Percentiles rank a stretch among this genome's conserved stretches.
phyloP scores from a whole-genome alignment of 2,888 invertebrate species.

The Tipula helvola region DNA sequence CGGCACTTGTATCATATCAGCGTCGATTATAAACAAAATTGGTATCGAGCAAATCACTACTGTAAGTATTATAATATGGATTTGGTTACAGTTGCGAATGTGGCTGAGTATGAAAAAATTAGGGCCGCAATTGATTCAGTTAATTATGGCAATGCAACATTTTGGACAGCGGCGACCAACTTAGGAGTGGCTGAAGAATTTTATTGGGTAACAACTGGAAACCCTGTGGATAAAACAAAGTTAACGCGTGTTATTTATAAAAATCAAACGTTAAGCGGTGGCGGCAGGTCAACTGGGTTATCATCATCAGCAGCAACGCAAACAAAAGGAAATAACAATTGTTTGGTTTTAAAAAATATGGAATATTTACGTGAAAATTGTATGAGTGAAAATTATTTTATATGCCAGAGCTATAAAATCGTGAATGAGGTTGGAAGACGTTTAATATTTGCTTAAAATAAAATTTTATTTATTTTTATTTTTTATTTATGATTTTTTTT shows the following conservation, averaged over 20 bases:
- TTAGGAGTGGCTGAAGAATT: background rate
- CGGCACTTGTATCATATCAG: background rate
- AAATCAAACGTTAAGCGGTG: background rate
- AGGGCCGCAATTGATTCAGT: background rate
- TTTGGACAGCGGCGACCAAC: background rate
- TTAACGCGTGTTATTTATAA: background rate
- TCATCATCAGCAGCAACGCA: background rate
- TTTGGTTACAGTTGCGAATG: background rate
- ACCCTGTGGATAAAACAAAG: background rate
- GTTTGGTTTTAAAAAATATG: background rate
- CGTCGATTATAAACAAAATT: background rate
- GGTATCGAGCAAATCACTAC: background rate
- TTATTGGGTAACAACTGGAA: background rate
- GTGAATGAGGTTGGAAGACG: background rate
- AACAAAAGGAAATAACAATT: background rate
- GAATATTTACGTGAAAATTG: background rate
- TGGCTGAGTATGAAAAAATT: background rate
- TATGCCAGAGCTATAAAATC: background rate
- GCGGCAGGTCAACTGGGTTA: background rate
- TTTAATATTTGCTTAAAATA: background rate
- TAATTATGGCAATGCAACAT: background rate
- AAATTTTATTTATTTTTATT: background rate
- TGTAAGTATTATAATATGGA: constrained; percentile 7
- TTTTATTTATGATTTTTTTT: background rate
- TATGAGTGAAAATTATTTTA: constrained; percentile 4